These are phyloP conservation scores for Pseudois nayaur DNA, from an alignment of 2,113 vertebrate genomes.

Conservation along the genomic window DNA sequence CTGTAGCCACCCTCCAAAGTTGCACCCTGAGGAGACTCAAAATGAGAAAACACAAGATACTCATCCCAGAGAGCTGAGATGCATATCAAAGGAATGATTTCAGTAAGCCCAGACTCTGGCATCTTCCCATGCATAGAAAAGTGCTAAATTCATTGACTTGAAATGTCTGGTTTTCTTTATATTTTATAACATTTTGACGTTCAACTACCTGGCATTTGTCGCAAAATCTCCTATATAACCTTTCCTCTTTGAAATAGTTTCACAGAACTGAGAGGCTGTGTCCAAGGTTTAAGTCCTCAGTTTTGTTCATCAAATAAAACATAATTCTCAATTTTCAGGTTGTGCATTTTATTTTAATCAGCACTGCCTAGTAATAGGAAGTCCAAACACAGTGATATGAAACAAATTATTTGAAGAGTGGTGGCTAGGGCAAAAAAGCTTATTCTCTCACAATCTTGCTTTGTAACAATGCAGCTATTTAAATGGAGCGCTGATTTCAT, in stretches of 20 bases:
- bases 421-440: neutral
- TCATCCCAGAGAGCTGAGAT: neutral
- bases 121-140: neutral
- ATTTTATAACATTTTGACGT: neutral
- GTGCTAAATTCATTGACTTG: neutral
- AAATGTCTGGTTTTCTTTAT: neutral
- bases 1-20: neutral
- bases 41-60: neutral
- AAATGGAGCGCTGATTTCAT: neutral
- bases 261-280: neutral
- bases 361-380: neutral
- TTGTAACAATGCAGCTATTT: neutral
- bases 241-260: neutral
- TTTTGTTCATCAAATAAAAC: neutral
- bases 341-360: neutral
- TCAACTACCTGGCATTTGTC: neutral
- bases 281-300: neutral
- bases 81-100: neutral
- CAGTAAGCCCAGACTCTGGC: neutral
- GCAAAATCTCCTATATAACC: neutral
- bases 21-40: neutral
- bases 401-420: neutral
- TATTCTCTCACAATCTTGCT: neutral
- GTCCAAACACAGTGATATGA: neutral
- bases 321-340: neutral